Conservation (phyloP, 2,888 invertebrate genomes). For the Antheraea assamensis region DNA sequence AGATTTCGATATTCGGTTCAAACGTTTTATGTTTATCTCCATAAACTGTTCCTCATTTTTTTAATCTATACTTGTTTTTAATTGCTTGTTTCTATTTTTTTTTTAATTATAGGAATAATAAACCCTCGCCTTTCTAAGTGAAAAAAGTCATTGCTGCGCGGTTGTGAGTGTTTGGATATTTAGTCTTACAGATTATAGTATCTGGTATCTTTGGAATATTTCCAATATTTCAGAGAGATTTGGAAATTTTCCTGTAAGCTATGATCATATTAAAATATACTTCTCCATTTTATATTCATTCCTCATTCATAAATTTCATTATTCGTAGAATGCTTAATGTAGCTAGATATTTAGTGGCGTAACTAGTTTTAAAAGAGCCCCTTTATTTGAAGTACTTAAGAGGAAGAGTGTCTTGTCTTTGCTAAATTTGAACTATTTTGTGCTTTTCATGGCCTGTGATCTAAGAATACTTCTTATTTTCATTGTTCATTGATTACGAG, state of each 20-base stretch:
- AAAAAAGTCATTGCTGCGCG: neutral
- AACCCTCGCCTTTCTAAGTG: neutral
- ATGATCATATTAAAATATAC: neutral
- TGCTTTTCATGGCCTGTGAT: no score
- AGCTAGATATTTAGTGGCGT: neutral
- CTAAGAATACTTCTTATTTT: no score
- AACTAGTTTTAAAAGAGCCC: no score
- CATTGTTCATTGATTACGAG: no score
- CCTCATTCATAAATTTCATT: neutral
- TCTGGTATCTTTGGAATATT: neutral
- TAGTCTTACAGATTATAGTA: neutral
- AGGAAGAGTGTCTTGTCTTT: no score
- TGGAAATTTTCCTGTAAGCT: neutral
- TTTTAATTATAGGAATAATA: neutral
- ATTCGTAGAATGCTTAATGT: neutral
- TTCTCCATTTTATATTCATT: neutral
- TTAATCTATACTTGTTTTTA: neutral
- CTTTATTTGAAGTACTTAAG: no score
- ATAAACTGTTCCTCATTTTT: neutral
- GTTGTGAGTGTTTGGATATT: neutral
- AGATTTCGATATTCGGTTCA: slow-evolving; percentile 7
- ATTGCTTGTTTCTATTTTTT: neutral
- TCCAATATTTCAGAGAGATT: neutral
- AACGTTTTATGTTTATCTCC: neutral
- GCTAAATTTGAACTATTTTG: no score